Evolutionary conservation across 1,140 invertebrate genomes (phyloP).

Genomic region (Pararge aegeria): DNA sequence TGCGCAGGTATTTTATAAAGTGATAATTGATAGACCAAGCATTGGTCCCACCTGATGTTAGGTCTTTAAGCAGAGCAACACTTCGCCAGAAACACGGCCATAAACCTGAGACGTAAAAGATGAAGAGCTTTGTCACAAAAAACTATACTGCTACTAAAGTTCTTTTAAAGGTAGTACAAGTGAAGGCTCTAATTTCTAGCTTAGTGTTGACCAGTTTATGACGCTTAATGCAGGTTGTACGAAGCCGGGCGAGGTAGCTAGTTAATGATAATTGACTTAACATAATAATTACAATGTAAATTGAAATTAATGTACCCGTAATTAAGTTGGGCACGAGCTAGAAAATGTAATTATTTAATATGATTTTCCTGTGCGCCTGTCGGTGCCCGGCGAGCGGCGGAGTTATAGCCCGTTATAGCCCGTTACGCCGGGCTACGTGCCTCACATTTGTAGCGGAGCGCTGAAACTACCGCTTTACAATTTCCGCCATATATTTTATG

Average conservation of each 20-base stretch:
- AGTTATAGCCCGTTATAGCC: background rate
- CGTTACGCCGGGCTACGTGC: background rate
- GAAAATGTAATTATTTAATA: background rate
- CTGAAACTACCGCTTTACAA: background rate
- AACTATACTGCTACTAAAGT: too few species aligned
- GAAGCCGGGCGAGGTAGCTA: background rate
- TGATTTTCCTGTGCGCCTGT: background rate
- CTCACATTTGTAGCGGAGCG: background rate
- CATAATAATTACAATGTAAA: background rate
- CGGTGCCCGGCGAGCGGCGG: background rate
- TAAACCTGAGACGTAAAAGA: too few species aligned
- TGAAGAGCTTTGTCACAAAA: too few species aligned
- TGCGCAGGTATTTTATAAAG: too few species aligned
- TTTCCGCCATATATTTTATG: slow-evolving; percentile 1
- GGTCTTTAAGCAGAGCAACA: too few species aligned
- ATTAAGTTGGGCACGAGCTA: background rate
- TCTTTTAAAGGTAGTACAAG: too few species aligned
- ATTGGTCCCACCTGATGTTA: too few species aligned
- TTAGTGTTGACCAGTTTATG: too few species aligned
- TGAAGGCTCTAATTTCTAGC: too few species aligned
- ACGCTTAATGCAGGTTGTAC: background rate
- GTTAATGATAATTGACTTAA: background rate
- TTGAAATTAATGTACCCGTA: background rate
- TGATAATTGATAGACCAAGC: too few species aligned
- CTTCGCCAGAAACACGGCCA: too few species aligned